Base-by-base conservation (phyloP, 2,113 vertebrate genomes). In the Phylloscopus whistleri region DNA sequence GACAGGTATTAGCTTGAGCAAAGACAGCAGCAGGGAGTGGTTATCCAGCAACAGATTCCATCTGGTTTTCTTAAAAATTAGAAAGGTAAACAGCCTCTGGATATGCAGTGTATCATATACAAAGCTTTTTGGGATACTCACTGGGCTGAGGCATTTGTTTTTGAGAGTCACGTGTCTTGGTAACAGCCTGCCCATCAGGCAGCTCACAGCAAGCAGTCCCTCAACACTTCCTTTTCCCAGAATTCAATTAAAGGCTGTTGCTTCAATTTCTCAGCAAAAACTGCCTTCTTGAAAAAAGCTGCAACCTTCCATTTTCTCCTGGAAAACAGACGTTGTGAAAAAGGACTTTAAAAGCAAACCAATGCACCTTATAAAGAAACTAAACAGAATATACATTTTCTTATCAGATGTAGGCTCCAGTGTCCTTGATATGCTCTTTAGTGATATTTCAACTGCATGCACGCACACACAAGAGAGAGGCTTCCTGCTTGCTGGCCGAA, bases 41-140 rank as follows among this genome's bases (percentile, higher is more conserved):
- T 86, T 87, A 79, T 94, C 68, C 81, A 81, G 90, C 60, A 90
- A 51, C 62, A 93, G 62, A 89, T 81, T 93, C 91, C 41, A 62
- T 89, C 85, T 76, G 69, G 46, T 95, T 94, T 91, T 75, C 81
- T 95, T 91, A 90, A 89, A 94, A 96, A 89, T 88, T 91, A 91
- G 88, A 44, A 92, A 94, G 84, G 92, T 96, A 94, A 90, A 93
- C 69, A 96, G 93, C 87, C 85, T 58, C 56, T 90, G 64, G 85
- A 31, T 89, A 37, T 37, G 88, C 68, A 64, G 68, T 33, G 48
- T 58, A 63, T 81, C 22, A 11, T 51, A 20, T 64, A 64, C 60
- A 63, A 75, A 95, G 85, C 51, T 94, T 79, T 92, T 90, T 59
- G 72, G 89, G 89, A 90, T 88, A 19, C 73, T 94, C n/a, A 5